A percentile compares a stretch with the other conserved stretches of the same genome.
Conservation (phyloP, 2,888 invertebrate genomes). For the Callyntrura guangdongensis region DNA sequence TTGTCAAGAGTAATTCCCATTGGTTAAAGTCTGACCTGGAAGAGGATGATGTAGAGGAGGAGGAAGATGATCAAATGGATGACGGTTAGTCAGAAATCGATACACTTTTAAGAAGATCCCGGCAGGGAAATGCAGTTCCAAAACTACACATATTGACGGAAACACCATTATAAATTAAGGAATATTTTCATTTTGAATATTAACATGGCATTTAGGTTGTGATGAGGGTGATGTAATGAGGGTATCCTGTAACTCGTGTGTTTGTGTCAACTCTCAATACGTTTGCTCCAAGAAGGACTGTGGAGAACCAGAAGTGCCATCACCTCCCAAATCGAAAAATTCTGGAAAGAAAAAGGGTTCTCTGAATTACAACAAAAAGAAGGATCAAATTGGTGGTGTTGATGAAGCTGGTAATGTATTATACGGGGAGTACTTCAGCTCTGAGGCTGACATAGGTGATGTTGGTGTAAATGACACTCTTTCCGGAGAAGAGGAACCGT, state of each 20-base stretch:
- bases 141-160: too few relatives aligned
- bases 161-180: too few relatives aligned
- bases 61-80: slow-evolving; percentile 59
- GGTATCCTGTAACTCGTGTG: slow-evolving; percentile 81
- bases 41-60: slow-evolving; percentile 63
- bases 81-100: slow-evolving; percentile 61
- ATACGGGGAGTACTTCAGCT: slow-evolving; percentile 68
- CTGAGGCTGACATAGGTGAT: slow-evolving; percentile 43
- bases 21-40: slow-evolving; percentile 73
- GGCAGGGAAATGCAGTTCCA: too few relatives aligned
- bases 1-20: slow-evolving; percentile 48
- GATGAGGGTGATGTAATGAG: slow-evolving; percentile 77
- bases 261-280: slow-evolving; percentile 83
- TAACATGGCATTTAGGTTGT: too few relatives aligned
- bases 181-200: too few relatives aligned
- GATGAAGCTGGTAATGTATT: slow-evolving; percentile 57
- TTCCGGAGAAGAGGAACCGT: slow-evolving; percentile 14
- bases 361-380: slow-evolving; percentile 66
- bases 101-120: too few relatives aligned
- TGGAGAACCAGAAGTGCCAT: slow-evolving; percentile 74
- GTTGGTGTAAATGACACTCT: slow-evolving; percentile 42
- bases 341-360: slow-evolving; percentile 53
- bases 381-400: slow-evolving; percentile 28
- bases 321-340: slow-evolving; percentile 60
- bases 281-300: slow-evolving; percentile 85